A percentile compares a stretch with the other conserved stretches of the same genome.
Conservation (phyloP, 2,797 vertebrate species). For the Rhinella marina region DNA sequence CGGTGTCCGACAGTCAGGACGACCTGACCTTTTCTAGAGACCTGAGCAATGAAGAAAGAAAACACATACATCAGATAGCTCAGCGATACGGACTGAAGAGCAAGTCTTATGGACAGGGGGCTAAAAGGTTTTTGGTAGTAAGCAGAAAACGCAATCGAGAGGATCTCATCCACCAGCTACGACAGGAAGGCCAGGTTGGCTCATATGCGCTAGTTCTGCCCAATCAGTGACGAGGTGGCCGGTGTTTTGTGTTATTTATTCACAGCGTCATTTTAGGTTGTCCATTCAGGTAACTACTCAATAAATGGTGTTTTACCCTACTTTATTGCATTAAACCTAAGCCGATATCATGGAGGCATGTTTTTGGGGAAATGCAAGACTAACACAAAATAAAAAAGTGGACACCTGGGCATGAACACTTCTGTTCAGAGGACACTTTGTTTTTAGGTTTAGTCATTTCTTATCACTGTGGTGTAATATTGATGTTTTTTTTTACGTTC, state of each 20-base stretch:
- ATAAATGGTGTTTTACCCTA: slow-evolving; percentile 4
- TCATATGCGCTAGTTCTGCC: slow-evolving; percentile 95
- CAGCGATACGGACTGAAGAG: slow-evolving; percentile 93
- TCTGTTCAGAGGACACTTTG: background rate
- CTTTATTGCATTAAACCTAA: background rate
- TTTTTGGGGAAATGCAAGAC: too few species aligned
- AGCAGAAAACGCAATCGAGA: slow-evolving; percentile 92
- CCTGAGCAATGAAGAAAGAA: slow-evolving; percentile 93
- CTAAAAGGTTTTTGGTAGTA: slow-evolving; percentile 89
- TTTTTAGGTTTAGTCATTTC: background rate
- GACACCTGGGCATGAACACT: too few species aligned
- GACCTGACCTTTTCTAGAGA: slow-evolving; percentile 96
- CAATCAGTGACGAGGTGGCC: slow-evolving; percentile 63
- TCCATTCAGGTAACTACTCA: background rate
- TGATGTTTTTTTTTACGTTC: background rate
- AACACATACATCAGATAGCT: slow-evolving; percentile 93
- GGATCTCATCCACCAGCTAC: slow-evolving; percentile 90
- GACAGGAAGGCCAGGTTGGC: slow-evolving; percentile 94
- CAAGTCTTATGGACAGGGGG: slow-evolving; percentile 93
- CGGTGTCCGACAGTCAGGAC: slow-evolving; percentile 87
- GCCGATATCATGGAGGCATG: too few species aligned
- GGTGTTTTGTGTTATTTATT: background rate
- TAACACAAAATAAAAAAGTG: background rate
- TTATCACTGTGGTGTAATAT: background rate
- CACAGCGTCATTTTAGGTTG: background rate